Conservation (phyloP, 92 coral and sea anemone species). For the Micromussa lordhowensis region DNA sequence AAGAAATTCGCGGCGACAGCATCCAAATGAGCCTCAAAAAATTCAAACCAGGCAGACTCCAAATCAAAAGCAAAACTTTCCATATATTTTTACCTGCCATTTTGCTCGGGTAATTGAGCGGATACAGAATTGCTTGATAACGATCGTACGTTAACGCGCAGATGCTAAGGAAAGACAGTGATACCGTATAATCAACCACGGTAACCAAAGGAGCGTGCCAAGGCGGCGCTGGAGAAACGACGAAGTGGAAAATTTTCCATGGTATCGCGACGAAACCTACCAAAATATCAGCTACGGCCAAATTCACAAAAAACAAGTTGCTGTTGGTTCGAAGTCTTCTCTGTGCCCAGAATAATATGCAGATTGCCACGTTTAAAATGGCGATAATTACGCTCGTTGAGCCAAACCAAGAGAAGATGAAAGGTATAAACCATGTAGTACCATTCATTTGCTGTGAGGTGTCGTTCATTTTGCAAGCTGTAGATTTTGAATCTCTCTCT, state of each 20-base stretch:
- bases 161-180: constrained; percentile 46
- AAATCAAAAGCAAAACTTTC: constrained; percentile 12
- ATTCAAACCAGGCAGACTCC: constrained; percentile 47
- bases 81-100: constrained; percentile 21
- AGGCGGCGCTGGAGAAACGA: constrained; percentile 15
- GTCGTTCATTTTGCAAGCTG: constrained; percentile 18
- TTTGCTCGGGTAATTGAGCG: constrained; percentile 41
- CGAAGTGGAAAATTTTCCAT: constrained; percentile 44
- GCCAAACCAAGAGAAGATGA: constrained; percentile 28
- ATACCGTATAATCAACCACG: constrained; percentile 38
- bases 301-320: constrained; percentile 38
- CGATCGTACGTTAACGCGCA: constrained; percentile 59
- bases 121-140: constrained; percentile 48
- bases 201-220: constrained; percentile 18
- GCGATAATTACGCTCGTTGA: constrained; percentile 14
- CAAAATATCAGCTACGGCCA: constrained; percentile 56
- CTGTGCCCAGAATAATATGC: constrained; percentile 30
- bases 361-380: constrained; percentile 34
- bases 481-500: too few relatives aligned
- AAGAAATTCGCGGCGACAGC: constrained; percentile 22
- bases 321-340: constrained; percentile 38
- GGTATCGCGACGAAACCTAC: constrained; percentile 57
- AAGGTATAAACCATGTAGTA: not conserved
- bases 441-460: not conserved
- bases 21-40: constrained; percentile 41